phyloP scores from a whole-genome alignment of 2,113 vertebrate genomes.

The Nothocercus julius region DNA sequence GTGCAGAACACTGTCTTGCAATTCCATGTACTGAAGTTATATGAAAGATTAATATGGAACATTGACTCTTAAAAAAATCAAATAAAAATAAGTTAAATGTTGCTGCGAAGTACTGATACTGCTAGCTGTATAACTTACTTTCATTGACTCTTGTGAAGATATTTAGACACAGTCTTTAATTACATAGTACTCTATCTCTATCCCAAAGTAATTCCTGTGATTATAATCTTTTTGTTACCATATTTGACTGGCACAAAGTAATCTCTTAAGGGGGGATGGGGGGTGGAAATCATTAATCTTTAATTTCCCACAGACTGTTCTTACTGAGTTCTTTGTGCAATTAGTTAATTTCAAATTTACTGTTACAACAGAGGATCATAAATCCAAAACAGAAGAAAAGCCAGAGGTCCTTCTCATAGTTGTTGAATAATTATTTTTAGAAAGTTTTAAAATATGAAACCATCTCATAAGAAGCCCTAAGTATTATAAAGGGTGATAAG shows the following conservation, averaged over 20 bases:
- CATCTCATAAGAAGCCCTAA: neutral
- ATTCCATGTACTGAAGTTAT: neutral
- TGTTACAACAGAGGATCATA: neutral
- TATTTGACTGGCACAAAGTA: neutral
- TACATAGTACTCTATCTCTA: neutral
- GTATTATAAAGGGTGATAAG: neutral
- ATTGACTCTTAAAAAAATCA: neutral
- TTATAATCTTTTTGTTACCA: neutral
- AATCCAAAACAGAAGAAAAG: neutral
- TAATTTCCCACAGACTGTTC: neutral
- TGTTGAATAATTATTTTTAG: neutral
- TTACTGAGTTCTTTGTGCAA: neutral
- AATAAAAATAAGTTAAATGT: neutral
- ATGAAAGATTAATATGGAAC: neutral
- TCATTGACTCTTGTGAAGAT: neutral
- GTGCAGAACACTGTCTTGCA: accelerated
- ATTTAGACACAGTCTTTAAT: neutral
- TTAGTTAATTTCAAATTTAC: neutral
- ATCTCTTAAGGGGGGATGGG: neutral
- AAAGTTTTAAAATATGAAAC: neutral
- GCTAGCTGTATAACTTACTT: neutral
- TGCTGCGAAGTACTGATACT: neutral
- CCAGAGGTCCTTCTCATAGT: neutral
- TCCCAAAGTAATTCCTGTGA: neutral
- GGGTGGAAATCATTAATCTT: neutral